A percentile compares a stretch with the other conserved stretches of the same genome.
Evolutionary conservation across 2,797 vertebrate genomes (phyloP).

Genomic region (Helostoma temminkii): DNA sequence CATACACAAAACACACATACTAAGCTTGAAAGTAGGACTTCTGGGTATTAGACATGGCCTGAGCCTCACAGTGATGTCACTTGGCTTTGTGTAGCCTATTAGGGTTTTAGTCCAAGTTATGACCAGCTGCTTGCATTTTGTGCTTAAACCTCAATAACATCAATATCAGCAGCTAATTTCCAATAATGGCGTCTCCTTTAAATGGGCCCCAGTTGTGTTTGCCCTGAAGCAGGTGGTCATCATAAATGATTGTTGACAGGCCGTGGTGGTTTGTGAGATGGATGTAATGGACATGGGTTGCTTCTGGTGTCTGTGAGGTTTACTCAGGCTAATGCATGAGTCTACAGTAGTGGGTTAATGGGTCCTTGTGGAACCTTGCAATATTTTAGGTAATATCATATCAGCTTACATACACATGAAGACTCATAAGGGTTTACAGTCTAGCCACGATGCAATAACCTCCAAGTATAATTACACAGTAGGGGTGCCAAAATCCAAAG

Average conservation of each 20-base stretch:
- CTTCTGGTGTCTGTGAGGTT: constrained; percentile 33
- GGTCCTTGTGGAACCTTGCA: constrained; percentile 20
- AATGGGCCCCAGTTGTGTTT: constrained; percentile 48
- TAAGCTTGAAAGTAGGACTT: constrained; percentile 6
- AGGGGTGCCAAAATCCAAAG: not conserved
- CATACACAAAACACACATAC: constrained; percentile 10
- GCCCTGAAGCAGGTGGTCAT: constrained; percentile 26
- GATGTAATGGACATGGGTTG: constrained; percentile 55
- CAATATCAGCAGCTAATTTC: constrained; percentile 54
- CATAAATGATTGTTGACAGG: constrained; percentile 40
- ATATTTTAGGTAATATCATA: constrained; percentile 25
- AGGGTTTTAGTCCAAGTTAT: constrained; percentile 55
- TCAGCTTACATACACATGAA: constrained; percentile 30
- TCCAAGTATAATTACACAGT: not conserved
- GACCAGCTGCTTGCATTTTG: constrained; percentile 31
- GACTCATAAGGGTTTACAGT: not conserved
- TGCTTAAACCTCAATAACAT: constrained; percentile 40
- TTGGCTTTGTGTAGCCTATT: constrained; percentile 40
- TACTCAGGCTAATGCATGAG: constrained; percentile 28
- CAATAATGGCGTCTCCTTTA: constrained; percentile 30
- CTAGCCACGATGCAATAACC: not conserved
- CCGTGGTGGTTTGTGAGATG: constrained; percentile 19
- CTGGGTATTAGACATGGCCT: constrained; percentile 23
- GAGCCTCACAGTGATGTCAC: constrained; percentile 62
- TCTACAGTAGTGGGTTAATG: constrained; percentile 39